Evolutionary conservation across 2,113 vertebrate species (phyloP).

Genomic region (Trematomus loennbergii): DNA sequence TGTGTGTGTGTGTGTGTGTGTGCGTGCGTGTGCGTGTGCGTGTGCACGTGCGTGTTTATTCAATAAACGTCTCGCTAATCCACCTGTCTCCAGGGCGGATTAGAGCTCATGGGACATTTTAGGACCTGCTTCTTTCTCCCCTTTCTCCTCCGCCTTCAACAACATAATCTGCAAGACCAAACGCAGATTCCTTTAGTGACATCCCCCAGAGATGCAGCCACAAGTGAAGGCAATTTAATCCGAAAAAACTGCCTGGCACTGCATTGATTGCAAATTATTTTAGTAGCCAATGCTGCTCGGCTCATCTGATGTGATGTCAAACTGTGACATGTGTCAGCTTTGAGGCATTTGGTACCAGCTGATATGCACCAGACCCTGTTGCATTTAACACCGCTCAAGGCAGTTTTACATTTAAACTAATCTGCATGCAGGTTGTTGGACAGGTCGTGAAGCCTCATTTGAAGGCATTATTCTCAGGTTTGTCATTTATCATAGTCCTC

Average conservation of each 20-base stretch:
- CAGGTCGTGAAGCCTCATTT: background rate
- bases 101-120: slow-evolving; percentile 67
- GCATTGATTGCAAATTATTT: slow-evolving; percentile 10
- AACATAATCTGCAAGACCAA: slow-evolving; percentile 30
- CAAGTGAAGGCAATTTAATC: slow-evolving; percentile 35
- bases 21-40: background rate
- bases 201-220: slow-evolving; percentile 21
- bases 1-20: too few relatives aligned
- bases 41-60: slow-evolving; percentile 16
- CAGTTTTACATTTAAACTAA: background rate
- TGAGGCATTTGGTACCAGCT: background rate
- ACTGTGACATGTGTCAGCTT: slow-evolving; percentile 11
- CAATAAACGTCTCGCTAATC: slow-evolving; percentile 58
- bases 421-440: background rate
- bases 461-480: background rate
- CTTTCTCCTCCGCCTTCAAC: background rate
- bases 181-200: slow-evolving; percentile 9
- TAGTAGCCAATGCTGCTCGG: background rate
- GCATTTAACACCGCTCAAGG: background rate
- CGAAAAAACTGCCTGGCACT: background rate
- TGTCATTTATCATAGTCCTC: background rate
- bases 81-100: slow-evolving; percentile 68
- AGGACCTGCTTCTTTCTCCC: background rate
- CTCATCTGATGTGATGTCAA: background rate
- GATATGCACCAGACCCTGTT: background rate